These are phyloP conservation scores for Pelodytes ibericus DNA, from an alignment of 2,797 vertebrate genomes.

Conservation along the genomic window DNA sequence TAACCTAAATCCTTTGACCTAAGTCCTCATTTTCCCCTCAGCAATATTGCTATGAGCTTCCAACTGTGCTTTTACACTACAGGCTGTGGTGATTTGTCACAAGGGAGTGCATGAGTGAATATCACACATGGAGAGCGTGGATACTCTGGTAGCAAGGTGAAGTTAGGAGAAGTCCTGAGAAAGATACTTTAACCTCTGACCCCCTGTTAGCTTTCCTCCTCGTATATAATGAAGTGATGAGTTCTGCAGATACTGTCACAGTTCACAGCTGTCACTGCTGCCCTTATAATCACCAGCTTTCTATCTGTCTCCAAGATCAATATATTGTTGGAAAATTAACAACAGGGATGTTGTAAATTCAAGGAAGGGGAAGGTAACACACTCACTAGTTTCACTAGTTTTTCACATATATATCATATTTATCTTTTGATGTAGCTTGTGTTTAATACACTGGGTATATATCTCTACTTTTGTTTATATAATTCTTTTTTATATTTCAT, in stretches of 20 bases:
- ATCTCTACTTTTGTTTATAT: too few species aligned
- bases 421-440: too few species aligned
- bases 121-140: constrained; percentile 32
- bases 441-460: too few species aligned
- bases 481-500: too few species aligned
- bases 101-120: constrained; percentile 6
- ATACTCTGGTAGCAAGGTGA: constrained; percentile 7
- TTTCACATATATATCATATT: too few species aligned
- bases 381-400: too few species aligned
- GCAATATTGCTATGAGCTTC: background rate
- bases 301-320: constrained; percentile 24
- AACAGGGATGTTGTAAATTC: background rate
- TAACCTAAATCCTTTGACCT: constrained; percentile 10
- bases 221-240: constrained; percentile 33
- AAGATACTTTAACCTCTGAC: constrained; percentile 41
- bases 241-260: constrained; percentile 28
- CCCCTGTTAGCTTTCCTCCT: constrained; percentile 23
- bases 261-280: constrained; percentile 27
- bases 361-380: too few species aligned
- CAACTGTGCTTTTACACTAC: constrained; percentile 7
- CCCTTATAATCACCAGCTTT: background rate
- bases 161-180: constrained; percentile 16
- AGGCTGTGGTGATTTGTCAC: background rate
- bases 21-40: background rate
- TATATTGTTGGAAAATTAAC: constrained; percentile 30